Evolutionary conservation across 2,797 vertebrate genomes (phyloP).

Genomic region (Hippocampus kuda): DNA sequence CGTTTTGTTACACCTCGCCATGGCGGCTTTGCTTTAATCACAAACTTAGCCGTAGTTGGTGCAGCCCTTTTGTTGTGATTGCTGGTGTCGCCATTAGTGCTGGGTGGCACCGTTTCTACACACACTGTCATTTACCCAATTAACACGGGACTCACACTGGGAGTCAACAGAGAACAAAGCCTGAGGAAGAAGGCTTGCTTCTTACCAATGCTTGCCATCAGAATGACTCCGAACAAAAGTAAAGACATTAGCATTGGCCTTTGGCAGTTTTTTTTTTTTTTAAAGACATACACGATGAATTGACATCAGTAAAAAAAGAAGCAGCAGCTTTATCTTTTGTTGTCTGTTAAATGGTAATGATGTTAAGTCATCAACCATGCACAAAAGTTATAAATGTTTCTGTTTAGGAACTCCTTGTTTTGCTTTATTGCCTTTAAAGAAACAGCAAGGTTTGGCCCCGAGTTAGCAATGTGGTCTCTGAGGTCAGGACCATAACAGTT

Average conservation of each 20-base stretch:
- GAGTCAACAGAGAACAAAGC: constrained; percentile 64
- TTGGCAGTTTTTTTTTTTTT: constrained; percentile 24
- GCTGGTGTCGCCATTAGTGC: constrained; percentile 55
- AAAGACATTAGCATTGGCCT: constrained; percentile 28
- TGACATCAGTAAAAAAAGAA: constrained; percentile 7
- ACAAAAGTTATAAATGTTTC: not conserved
- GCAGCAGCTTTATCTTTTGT: not conserved
- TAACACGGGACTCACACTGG: constrained; percentile 68
- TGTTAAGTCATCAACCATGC: not conserved
- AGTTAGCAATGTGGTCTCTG: not conserved
- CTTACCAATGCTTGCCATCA: constrained; percentile 38
- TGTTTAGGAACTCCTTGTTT: not conserved
- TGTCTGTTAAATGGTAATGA: not conserved
- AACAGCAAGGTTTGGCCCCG: not conserved
- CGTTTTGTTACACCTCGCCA: constrained; percentile 64
- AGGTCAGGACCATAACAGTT: not conserved
- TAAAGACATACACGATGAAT: constrained; percentile 18
- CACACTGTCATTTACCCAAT: constrained; percentile 69
- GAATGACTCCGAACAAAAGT: constrained; percentile 25
- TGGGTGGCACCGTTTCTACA: constrained; percentile 53
- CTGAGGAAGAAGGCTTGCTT: constrained; percentile 39
- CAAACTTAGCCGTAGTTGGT: constrained; percentile 62
- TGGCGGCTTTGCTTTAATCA: constrained; percentile 67
- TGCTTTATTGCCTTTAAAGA: not conserved
- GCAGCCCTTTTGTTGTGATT: constrained; percentile 59